phyloP scores from a whole-genome alignment of 2,113 vertebrate genomes.

The Tachysurus fulvidraco region DNA sequence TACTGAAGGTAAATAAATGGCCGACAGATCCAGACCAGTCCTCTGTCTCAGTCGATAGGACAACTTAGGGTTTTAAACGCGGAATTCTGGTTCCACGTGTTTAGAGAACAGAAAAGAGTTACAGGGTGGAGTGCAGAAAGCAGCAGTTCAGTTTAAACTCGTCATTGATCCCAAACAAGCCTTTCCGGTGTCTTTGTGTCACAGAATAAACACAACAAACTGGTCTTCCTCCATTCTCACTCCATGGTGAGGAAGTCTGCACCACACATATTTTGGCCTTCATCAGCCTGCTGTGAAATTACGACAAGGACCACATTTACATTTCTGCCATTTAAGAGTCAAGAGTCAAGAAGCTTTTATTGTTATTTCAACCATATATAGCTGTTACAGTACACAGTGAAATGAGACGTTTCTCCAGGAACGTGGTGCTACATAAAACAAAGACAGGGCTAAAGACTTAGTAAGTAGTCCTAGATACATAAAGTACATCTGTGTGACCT shows the following conservation, averaged over 20 bases:
- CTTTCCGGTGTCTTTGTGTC: constrained; percentile 14
- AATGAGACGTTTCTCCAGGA: too few relatives aligned
- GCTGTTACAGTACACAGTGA: too few relatives aligned
- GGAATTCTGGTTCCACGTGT: constrained; percentile 29
- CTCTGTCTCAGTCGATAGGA: not conserved
- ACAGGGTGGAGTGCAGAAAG: constrained; percentile 35
- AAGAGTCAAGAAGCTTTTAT: too few relatives aligned
- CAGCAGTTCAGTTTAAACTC: not conserved
- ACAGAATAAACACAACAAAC: constrained; percentile 25
- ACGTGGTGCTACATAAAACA: too few relatives aligned
- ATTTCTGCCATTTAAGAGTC: too few relatives aligned
- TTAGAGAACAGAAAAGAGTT: not conserved
- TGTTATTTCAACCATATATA: too few relatives aligned
- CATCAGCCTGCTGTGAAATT: not conserved
- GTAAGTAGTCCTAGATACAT: too few relatives aligned
- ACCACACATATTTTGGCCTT: not conserved
- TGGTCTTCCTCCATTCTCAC: constrained; percentile 41
- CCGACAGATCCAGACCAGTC: not conserved
- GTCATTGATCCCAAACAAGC: constrained; percentile 9
- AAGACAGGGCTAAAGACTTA: too few relatives aligned
- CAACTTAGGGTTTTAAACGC: not conserved
- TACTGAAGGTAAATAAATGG: not conserved
- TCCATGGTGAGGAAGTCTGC: not conserved
- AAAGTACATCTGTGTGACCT: too few relatives aligned
- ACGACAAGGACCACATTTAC: not conserved